These are phyloP conservation scores for Ptychoptera contaminata DNA, from an alignment of 2,888 invertebrate species.

Conservation along the genomic window DNA sequence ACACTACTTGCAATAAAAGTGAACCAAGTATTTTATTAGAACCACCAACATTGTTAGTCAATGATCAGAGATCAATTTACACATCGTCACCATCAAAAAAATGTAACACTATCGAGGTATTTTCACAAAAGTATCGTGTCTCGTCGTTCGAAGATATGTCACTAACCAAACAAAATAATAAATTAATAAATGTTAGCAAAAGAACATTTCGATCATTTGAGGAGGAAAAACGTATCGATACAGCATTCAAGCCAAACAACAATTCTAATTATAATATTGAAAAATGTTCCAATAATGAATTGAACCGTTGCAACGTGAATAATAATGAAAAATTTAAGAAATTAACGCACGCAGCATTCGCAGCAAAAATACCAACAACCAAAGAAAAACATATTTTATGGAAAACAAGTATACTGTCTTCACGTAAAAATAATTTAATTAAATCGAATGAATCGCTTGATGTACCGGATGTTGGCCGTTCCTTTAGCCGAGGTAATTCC, in stretches of 20 bases:
- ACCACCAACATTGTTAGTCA: conserved; percentile 31
- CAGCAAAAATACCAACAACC: conserved; percentile 10
- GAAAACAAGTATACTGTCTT: conserved; percentile 3
- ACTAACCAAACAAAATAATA: conserved; percentile 17
- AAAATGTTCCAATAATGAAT: conserved; percentile 25
- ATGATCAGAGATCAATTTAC: conserved; percentile 31
- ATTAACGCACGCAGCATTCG: conserved; percentile 28
- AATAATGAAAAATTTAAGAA: conserved; percentile 30
- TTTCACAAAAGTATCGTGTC: conserved; percentile 31
- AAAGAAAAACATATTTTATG: conserved; percentile 2
- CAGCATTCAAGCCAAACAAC: conserved; percentile 28
- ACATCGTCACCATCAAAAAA: conserved; percentile 32
- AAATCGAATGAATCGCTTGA: conserved; percentile 29
- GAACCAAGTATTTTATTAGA: conserved; percentile 17
- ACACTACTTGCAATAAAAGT: too few species aligned
- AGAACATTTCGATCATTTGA: conserved; percentile 29
- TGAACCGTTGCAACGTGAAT: conserved; percentile 16
- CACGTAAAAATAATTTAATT: conserved; percentile 28
- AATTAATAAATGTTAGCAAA: conserved; percentile 27
- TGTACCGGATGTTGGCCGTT: conserved; percentile 14
- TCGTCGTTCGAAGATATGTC: conserved; percentile 32
- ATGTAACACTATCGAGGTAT: conserved; percentile 27
- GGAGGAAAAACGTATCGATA: conserved; percentile 29
- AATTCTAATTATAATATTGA: conserved; percentile 18
- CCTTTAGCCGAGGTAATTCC: conserved; percentile 19